Evolutionary conservation across 2,113 vertebrate genomes (phyloP), one percentile per base, ranked within the genome.

Genomic region (Jaculus jaculus): DNA sequence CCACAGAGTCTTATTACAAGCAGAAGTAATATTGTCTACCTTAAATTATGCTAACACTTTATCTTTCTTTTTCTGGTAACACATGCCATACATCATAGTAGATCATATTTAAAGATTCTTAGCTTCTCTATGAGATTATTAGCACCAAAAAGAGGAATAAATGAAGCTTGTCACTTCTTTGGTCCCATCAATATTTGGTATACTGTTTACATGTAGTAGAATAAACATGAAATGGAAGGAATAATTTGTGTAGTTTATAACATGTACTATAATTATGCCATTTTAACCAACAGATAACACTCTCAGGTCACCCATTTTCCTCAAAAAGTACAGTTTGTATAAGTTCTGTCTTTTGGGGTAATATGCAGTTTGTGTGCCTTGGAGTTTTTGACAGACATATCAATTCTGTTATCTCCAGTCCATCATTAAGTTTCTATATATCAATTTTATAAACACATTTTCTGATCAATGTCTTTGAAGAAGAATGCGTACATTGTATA

Each of bases 391-490:
- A 42, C 7, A 69, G 34, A 37, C 24, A 71, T 65, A 34, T 51
- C 80, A 37, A 82, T 26, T 65, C 84, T 71, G 37, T n/a, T n/a
- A n/a, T n/a, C 42, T 47, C 42, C 42, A 47, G 42, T 8, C 42
- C 42, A 47, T 47, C 42, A 81, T 7, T 26, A 5, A 39, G 11
- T 24, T 78, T 63, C 80, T 71, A 42, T 32, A n/a, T 82, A 81
- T 81, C 10, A 91, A 61, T 81, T 80, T 82, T 72, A 86, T 86
- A 86, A 89, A n/a, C n/a, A 86, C 42, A 37, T 51, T 65, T 89
- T 79, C 11, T 6, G 28, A 87, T 54, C 61, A 81, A 66, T n/a
- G 23, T 68, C 23, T 66, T n/a, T 86, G n/a, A 89, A 89, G 4
- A 73, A 85, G 28, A 73, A 74, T 58, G 7, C 77, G 58, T 7